Conservation (phyloP, 1,140 invertebrate genomes). For the Sarcophaga bullata region DNA sequence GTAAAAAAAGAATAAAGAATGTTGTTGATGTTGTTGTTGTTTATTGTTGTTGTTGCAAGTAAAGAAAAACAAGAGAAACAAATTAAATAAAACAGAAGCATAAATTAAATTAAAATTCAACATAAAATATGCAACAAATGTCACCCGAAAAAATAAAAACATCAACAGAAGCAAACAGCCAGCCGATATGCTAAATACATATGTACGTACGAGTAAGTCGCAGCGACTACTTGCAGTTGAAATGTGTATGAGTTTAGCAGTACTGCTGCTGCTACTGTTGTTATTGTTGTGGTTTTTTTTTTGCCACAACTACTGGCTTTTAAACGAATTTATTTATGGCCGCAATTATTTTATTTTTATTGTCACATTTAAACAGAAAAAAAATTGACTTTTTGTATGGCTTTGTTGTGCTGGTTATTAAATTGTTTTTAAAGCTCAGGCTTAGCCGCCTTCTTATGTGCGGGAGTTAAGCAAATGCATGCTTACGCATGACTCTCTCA, state of each 20-base stretch:
- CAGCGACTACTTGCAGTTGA: background rate
- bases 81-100: background rate
- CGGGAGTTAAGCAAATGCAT: background rate
- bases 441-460: background rate
- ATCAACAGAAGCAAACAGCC: background rate
- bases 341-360: conserved; percentile 22
- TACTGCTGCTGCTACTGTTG: too few relatives aligned
- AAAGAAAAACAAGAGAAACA: background rate
- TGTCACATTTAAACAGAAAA: background rate
- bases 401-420: background rate
- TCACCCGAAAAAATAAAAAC: conserved; percentile 8
- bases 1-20: too few relatives aligned
- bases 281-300: too few relatives aligned
- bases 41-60: background rate
- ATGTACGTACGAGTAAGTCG: background rate
- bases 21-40: too few relatives aligned
- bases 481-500: background rate
- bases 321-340: conserved; percentile 19
- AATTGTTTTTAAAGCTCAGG: background rate
- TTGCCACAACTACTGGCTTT: background rate
- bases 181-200: conserved; percentile 19
- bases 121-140: conserved; percentile 24
- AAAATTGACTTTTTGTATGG: background rate
- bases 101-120: background rate
- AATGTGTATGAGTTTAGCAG: too few relatives aligned